Evolutionary conservation across 2,888 invertebrate genomes (phyloP), one percentile per base, ranked within the genome.

Genomic region (Fabriciana adippe): DNA sequence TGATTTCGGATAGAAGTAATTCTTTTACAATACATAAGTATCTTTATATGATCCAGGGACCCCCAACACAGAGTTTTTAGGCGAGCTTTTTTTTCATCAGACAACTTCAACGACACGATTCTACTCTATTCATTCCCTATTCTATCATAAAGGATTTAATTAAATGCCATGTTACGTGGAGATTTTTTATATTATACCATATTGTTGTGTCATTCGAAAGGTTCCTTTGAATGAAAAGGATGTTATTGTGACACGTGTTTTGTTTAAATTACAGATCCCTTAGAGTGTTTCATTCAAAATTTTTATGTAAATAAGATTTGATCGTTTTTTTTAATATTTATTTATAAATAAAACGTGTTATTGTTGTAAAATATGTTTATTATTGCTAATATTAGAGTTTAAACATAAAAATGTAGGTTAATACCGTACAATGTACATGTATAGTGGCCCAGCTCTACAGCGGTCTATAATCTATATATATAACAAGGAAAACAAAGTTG

Each of bases 121-220:
- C 59, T 16, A 31, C 54, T 55, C 67, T 55, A 56, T 67, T 62
- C 50, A 62, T 45, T 51, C 51, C 41, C 41, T 50, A 48, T 35
- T 35, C 50, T 45, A 51, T 26, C 61, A 60, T 66, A 61, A 45
- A 18, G 18, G 35, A 41, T 60, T 60, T 68, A 71, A 73, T 71
- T 68, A 73, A 71, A 68, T 66, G 50, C 41, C 56, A 41, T 56
- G 54, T 55, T 60, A 41, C 45, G 53, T 59, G 31, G 60, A 54
- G 31, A 47, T 66, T 53, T 60, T 64, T 55, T 64, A 18, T 41
- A 51, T 26, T 48, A 18, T 54, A 14, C 57, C n/a, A 50, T 62
- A 55, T 61, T 55, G 48, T 62, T 56, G 55, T 48, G 47, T 65
- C 55, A 54, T 45, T 60, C 45, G 47, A 26, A 59, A 60, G 47